These are phyloP conservation scores for Cyclopterus lumpus DNA, from an alignment of 2,797 vertebrate species.

Conservation along the genomic window DNA sequence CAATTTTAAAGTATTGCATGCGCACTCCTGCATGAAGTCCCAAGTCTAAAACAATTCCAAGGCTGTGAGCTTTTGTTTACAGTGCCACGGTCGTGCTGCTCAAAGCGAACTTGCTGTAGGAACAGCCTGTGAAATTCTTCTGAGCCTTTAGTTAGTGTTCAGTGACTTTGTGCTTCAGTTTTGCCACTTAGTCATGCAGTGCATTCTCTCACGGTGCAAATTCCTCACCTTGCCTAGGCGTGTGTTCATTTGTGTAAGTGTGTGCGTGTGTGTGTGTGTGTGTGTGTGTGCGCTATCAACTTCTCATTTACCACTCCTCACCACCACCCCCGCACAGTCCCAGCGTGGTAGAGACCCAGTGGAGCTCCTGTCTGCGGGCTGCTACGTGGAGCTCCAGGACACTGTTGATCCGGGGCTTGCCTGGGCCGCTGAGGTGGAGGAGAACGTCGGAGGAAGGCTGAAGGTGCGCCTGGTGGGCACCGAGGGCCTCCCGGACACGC, in stretches of 20 bases:
- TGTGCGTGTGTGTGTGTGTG: constrained; percentile 47
- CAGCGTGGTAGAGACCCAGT: constrained; percentile 92
- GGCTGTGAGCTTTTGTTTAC: constrained; percentile 42
- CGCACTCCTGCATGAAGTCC: background rate
- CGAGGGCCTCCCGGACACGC: constrained; percentile 83
- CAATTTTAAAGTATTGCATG: background rate
- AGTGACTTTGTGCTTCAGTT: constrained; percentile 46
- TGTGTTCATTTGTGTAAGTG: constrained; percentile 34
- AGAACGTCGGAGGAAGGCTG: constrained; percentile 93
- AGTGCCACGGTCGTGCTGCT: constrained; percentile 24
- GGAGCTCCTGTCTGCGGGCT: constrained; percentile 91
- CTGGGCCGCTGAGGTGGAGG: constrained; percentile 92
- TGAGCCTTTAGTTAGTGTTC: constrained; percentile 47
- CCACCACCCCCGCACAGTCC: constrained; percentile 79
- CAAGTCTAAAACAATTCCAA: background rate
- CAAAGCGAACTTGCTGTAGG: constrained; percentile 37
- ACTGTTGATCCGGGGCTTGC: constrained; percentile 81
- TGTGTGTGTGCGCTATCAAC: constrained; percentile 36
- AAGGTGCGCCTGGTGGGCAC: constrained; percentile 90
- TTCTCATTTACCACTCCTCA: constrained; percentile 21
- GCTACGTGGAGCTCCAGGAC: constrained; percentile 91
- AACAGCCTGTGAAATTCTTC: constrained; percentile 63
- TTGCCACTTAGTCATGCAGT: constrained; percentile 61
- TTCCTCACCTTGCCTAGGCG: constrained; percentile 55
- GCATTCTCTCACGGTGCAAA: constrained; percentile 51